Evolutionary conservation across 2,888 invertebrate species (phyloP), one percentile per base, ranked within the genome.

Genomic region (Metopia argyrocephala): DNA sequence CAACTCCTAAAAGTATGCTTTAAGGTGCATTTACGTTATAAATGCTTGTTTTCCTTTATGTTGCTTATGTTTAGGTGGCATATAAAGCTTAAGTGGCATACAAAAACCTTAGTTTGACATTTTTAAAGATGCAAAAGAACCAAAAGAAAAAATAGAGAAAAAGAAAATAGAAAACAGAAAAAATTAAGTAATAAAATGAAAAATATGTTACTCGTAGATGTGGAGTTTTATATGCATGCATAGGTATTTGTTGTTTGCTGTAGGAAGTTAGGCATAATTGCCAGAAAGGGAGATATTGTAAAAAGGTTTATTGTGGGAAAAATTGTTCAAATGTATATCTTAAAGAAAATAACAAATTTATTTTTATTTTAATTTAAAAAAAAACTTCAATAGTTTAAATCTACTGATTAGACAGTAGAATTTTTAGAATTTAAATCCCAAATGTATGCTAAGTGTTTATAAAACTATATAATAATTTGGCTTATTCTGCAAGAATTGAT

Each of bases 11-110:
- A 61, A 66, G 59, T 66, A 66, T 73, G 78, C 78, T 78, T 73
- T 54, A 78, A 73, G 78, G 66, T 78, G 71, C 71, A 73, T 78
- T 66, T 73, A 56, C 21, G 27, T 78, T 59, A 52, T 46, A 78
- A 59, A 65, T 65, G 5, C 18, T 50, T 48, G 59, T 46, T 78
- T 59, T 57, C 20, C 31, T 12, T n/a, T 66, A 54, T 78, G 57
- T 31, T 65, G 57, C 71, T 66, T 66, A 66, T 71, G 27, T 64
- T 50, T 62, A 48, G 50, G 18, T 15, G 50, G 27, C 59, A 71
- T 31, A 20, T 28, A 59, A 59, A 9, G 46, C 75, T 78, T 71
- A 71, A 78, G 71, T 78, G 66, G 78, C 59, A 78, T 59, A 54
- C 31, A 54, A 38, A n/a, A 15, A 54, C 65, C 59, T 52, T 65